Evolutionary conservation across 2,113 vertebrate species (phyloP).

Genomic region (Rutilus rutilus): DNA sequence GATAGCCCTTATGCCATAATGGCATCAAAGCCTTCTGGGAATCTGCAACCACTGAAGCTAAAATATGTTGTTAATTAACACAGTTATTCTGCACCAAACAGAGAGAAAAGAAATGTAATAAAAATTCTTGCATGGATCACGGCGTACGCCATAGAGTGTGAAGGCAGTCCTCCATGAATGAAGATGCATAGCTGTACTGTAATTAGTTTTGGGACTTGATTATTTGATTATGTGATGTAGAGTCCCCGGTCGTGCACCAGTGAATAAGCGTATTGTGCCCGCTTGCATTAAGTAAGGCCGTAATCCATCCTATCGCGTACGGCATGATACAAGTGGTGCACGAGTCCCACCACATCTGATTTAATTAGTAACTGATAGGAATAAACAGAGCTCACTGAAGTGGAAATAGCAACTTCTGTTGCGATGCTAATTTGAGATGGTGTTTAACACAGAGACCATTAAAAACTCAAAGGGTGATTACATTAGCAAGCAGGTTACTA

Average conservation of each 20-base stretch:
- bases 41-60: conserved; percentile 27
- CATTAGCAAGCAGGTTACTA: conserved; percentile 1
- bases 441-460: conserved; percentile 40
- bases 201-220: conserved; percentile 43
- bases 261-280: conserved; percentile 16
- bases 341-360: conserved; percentile 26
- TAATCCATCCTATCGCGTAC: neutral
- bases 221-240: conserved; percentile 45
- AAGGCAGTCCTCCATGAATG: conserved; percentile 33
- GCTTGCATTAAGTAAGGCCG: conserved; percentile 8
- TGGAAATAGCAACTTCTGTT: conserved; percentile 36
- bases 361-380: conserved; percentile 45
- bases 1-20: neutral
- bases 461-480: conserved; percentile 21
- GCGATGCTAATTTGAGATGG: conserved; percentile 28
- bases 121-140: conserved; percentile 36
- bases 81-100: conserved; percentile 22
- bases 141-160: conserved; percentile 12
- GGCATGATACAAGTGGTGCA: neutral
- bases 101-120: neutral
- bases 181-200: conserved; percentile 39
- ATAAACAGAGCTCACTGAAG: conserved; percentile 33
- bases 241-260: conserved; percentile 16
- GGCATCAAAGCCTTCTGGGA: conserved; percentile 3
- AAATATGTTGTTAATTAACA: conserved; percentile 51